Base-by-base conservation (phyloP, 2,888 invertebrate genomes). In the Heliconius ethilla region DNA sequence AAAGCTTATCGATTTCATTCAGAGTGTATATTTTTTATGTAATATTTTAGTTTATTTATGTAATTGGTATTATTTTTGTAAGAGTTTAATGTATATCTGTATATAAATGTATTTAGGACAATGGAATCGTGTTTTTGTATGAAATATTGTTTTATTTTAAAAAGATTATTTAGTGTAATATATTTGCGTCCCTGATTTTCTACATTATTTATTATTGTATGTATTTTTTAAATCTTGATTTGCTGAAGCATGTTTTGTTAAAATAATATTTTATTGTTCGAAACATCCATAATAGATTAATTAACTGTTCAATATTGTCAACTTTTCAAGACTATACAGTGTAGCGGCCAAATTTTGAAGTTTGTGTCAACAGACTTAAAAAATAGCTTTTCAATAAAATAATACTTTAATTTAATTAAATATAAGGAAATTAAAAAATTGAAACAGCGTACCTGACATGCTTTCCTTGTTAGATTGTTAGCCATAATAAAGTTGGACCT, bases 401-500 rank as follows among this genome's bases (percentile, higher is more conserved):
- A 29, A 29, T 13, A 37, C 25, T 59, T 62, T 62, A 73, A 55
- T 65, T 65, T 51, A 51, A 59, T 59, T 59, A 65, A 66, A 62
- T 69, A 72, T 33, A 74, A 79, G 77, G 25, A 55, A 70, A 70
- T 79, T 74, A n/a, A 45, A 80, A 83, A 83, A 27, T 77, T 79
- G 78, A 72, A 85, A 85, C 81, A 82, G 83, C 80, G 86, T 86
- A 86, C 86, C 86, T 86, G 87, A 86, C 75, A 70, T 81, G 79
- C 81, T 86, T 84, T 83, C 82, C 83, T 82, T 79, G 51, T 78
- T 78, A 80, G 76, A 33, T 33, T 62, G 65, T 63, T 74, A 51
- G 66, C 37, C 45, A 51, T 63, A 65, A 65, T 66, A 11, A 70
- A 72, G 29, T 76, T 6, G n/a, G 29, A 22, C 6, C 29, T 22